Evolutionary conservation across 2,797 vertebrate genomes (phyloP).

Genomic region (Sciaenops ocellatus): DNA sequence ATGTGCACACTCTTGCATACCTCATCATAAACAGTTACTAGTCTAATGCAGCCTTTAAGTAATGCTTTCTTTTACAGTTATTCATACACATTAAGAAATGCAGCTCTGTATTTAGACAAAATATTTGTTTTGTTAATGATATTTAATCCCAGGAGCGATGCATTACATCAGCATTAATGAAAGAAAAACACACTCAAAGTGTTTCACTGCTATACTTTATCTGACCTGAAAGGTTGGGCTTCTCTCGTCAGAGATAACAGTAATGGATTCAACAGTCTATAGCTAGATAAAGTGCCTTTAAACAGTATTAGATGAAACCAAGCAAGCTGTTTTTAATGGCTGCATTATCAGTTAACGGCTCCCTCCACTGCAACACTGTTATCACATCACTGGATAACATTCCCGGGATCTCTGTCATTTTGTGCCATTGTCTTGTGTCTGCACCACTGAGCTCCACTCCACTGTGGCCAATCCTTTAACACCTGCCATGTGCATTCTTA

Average conservation of each 20-base stretch:
- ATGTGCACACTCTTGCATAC: background rate
- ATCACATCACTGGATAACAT: slow-evolving; percentile 45
- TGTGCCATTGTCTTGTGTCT: slow-evolving; percentile 52
- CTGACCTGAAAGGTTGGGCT: slow-evolving; percentile 16
- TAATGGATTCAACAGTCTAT: slow-evolving; percentile 33
- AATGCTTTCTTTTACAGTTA: background rate
- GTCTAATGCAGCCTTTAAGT: too few relatives aligned
- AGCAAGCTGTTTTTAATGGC: slow-evolving; percentile 43
- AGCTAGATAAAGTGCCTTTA: slow-evolving; percentile 49
- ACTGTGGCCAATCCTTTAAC: slow-evolving; percentile 38
- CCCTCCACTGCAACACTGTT: slow-evolving; percentile 8
- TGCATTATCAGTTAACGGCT: slow-evolving; percentile 56
- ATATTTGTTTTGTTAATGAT: slow-evolving; percentile 3
- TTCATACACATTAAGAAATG: background rate
- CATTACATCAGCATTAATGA: background rate
- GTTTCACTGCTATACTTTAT: slow-evolving; percentile 2
- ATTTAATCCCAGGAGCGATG: background rate
- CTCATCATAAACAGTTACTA: background rate
- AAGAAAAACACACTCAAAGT: background rate
- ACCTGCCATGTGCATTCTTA: slow-evolving; percentile 46
- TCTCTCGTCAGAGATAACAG: slow-evolving; percentile 35
- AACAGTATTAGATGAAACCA: slow-evolving; percentile 27
- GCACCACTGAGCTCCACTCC: slow-evolving; percentile 19
- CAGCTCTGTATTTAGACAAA: background rate
- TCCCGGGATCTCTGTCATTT: slow-evolving; percentile 42